phyloP scores from a whole-genome alignment of 2,888 invertebrate species.

The Bombyx huttoni region DNA sequence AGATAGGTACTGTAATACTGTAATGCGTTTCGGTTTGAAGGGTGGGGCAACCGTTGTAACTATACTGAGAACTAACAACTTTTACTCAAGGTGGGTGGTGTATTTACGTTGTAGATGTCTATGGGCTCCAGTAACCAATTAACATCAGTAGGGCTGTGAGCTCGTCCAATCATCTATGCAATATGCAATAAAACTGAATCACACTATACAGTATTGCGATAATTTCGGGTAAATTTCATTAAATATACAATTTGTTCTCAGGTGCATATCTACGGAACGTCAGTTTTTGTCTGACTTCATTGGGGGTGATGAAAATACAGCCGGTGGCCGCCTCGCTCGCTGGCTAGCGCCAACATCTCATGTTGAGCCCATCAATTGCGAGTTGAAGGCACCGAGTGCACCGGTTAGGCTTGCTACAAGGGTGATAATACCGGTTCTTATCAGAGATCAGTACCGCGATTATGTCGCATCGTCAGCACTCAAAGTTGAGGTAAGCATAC shows the following conservation, averaged over 20 bases:
- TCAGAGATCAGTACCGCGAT: conserved; percentile 94
- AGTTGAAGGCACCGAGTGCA: conserved; percentile 81
- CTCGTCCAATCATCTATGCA: no score
- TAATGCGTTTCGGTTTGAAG: no score
- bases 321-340: conserved; percentile 92
- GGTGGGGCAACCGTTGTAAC: no score
- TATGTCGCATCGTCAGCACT: conserved; percentile 87
- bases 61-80: no score
- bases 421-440: conserved; percentile 75
- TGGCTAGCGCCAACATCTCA: conserved; percentile 96
- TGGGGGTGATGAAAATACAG: conserved; percentile 84
- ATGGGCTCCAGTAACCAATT: no score
- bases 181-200: no score
- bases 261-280: conserved; percentile 90
- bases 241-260: conserved; percentile 40
- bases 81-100: no score
- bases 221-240: neutral
- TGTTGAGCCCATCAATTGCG: conserved; percentile 90
- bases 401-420: conserved; percentile 77
- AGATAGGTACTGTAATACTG: no score
- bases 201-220: neutral
- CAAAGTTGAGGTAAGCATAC: conserved; percentile 75
- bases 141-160: no score
- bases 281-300: conserved; percentile 95
- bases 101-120: no score